Conservation (phyloP, 1,140 invertebrate genomes). For the Penaeus chinensis region DNA sequence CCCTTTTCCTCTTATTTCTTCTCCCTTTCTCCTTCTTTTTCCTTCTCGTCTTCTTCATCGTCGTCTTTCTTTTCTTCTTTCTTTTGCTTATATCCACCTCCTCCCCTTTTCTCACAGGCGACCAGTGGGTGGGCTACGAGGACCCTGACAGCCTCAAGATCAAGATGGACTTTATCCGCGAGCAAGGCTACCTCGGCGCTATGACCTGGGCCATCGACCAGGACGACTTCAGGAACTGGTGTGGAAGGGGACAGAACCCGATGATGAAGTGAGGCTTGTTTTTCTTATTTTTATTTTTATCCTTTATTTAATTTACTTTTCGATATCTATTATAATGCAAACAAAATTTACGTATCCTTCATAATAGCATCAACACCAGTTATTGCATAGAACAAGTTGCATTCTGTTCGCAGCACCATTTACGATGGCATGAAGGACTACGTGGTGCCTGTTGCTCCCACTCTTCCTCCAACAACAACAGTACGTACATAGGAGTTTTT, state of each 20-base stretch:
- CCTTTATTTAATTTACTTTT: no score
- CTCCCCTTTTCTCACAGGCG: background rate
- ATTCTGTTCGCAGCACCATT: conserved; percentile 68
- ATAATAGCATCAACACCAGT: background rate
- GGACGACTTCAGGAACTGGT: conserved; percentile 66
- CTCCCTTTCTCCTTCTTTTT: no score
- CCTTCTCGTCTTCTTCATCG: no score
- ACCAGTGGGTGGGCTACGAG: conserved; percentile 94
- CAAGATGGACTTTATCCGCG: conserved; percentile 88
- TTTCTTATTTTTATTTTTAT: no score
- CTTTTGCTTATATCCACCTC: no score
- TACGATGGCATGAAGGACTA: conserved; percentile 81
- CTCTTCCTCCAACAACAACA: conserved; percentile 27
- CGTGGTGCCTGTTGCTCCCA: conserved; percentile 75
- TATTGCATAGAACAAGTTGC: background rate
- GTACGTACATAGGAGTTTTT: background rate
- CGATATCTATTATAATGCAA: no score
- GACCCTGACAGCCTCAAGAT: conserved; percentile 82
- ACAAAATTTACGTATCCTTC: background rate
- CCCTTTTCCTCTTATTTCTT: no score
- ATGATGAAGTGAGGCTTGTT: background rate
- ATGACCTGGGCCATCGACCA: conserved; percentile 82
- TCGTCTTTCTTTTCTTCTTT: no score
- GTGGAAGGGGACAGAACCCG: conserved; percentile 22
- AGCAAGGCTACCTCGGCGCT: conserved; percentile 83